Base-by-base conservation (phyloP, 2,113 vertebrate genomes). In the Noturus placidus region DNA sequence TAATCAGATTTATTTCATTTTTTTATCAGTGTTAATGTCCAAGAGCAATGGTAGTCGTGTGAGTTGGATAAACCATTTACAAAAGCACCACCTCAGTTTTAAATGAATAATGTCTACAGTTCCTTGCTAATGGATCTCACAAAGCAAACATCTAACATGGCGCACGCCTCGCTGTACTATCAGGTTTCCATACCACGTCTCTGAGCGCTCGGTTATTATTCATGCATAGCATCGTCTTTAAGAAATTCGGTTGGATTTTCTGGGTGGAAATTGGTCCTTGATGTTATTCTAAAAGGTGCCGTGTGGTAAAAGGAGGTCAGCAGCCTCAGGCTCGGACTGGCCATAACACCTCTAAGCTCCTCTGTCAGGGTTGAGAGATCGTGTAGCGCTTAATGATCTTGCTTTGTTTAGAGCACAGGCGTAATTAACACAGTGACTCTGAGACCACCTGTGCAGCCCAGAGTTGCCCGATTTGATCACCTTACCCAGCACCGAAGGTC, bases 91-190 rank as follows among this genome's bases (percentile, higher is more conserved):
- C 1, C 15, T 30, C 50, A 54, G 27, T 54, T 54, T 52, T 5
- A 52, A 74, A 52, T 54, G 2, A 79, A 54, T 17, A 79, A 54
- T 30, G 0, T 79, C 50, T 17, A 54, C 76, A 79, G 5, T 54
- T 54, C 74, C 7, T 7, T 67, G 72, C n/a, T 82, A 70, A 56
- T 90, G 92, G 42, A 38, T 20, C 52, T 54, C 9, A 91, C 86
- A 87, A 90, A 92, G 80, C 82, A 83, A 85, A 91, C 91, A 92
- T 94, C 61, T 91, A 89, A 92, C 90, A 86, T 65, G n/a, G 54
- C 88, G 88, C 90, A 92, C 84, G 90, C 42, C 74, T 85, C 2
- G 3, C 46, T 52, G 88, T 86, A 88, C 84, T 87, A 86, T 77
- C 87, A 86, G 88, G 79, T 87, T 90, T 90, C 85, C 79, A 20